phyloP scores from a whole-genome alignment of 2,113 vertebrate species.

The Glareola pratincola region DNA sequence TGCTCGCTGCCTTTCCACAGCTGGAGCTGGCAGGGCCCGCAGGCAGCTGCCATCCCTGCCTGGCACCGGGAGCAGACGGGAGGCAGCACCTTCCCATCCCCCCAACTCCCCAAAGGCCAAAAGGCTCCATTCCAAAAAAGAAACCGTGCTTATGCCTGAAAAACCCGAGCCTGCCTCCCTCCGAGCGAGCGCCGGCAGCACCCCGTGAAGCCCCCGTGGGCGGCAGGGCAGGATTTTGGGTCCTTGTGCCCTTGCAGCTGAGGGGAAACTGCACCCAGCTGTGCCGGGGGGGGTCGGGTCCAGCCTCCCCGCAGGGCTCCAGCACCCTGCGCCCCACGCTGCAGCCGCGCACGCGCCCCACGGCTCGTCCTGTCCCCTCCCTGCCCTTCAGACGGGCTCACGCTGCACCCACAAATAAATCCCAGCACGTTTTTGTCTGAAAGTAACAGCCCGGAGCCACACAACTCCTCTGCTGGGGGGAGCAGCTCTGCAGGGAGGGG shows the following conservation, averaged over 20 bases:
- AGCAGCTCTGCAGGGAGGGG: background rate
- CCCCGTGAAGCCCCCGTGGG: background rate
- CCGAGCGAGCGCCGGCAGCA: fast-evolving
- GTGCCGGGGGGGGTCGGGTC: background rate
- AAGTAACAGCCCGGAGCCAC: background rate
- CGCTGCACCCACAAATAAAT: background rate
- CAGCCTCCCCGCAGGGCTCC: background rate
- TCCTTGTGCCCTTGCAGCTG: background rate
- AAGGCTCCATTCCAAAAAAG: background rate
- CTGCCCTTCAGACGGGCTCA: background rate
- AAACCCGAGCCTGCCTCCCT: fast-evolving
- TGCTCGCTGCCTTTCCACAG: background rate
- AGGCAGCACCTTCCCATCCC: background rate
- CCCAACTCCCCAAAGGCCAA: background rate
- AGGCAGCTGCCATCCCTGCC: background rate
- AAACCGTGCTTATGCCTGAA: fast-evolving
- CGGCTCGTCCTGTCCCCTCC: background rate
- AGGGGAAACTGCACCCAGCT: background rate
- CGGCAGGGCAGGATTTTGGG: background rate
- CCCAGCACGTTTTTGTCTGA: background rate
- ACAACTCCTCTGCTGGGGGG: background rate
- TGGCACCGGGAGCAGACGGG: background rate
- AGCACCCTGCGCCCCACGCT: background rate
- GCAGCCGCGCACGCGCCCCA: background rate
- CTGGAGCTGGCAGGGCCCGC: background rate